Base-by-base conservation (phyloP, 92 coral and sea anemone species). In the Epizoanthus scotinus region DNA sequence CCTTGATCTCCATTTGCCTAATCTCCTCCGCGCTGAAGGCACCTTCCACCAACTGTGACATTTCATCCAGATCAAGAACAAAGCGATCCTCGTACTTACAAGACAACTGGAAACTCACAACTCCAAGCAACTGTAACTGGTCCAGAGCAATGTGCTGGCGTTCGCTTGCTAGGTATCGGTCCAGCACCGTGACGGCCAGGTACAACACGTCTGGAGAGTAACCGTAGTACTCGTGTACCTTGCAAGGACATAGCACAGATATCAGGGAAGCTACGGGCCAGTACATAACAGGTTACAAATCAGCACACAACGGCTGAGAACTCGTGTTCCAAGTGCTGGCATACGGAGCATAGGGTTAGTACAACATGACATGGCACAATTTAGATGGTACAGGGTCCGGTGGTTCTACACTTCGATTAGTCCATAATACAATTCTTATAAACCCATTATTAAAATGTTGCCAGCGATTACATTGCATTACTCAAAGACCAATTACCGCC, bases 31-130 rank as follows among this genome's bases (percentile, higher is more conserved):
- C 66, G 24, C 70, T 28, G 26, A 88, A 88, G 0, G 86, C 83
- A n/a, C 78, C 60, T 66, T 84, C 91, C 49, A 87, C 87, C 85
- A 88, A 67, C 71, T 61, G 42, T 21, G 86, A 80, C 25, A 88
- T 36, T 6, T 88, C 88, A 27, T 71, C 63, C 53, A 74, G 70
- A 18, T 78, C 73, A 5, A 87, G 91, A 40, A 88, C 91, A 58
- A 88, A 88, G 49, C 91, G 88, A 34, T 88, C 91, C 61, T 88
- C 91, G 82, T 79, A 88, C 60, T 88, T 88, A 21, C 91, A 88
- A 54, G 91, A 70, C 24, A 88, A 60, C 40, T 84, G 88, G 26
- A 88, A 83, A 31, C 88, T 79, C 1, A 82, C 85, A 67, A 88
- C 81, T 29, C 88, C 91, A 18, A 88, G 85, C 42, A 88, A 67